These are phyloP conservation scores for Neuroterus valhalla DNA, from an alignment of 1,140 invertebrate genomes.

Conservation along the genomic window DNA sequence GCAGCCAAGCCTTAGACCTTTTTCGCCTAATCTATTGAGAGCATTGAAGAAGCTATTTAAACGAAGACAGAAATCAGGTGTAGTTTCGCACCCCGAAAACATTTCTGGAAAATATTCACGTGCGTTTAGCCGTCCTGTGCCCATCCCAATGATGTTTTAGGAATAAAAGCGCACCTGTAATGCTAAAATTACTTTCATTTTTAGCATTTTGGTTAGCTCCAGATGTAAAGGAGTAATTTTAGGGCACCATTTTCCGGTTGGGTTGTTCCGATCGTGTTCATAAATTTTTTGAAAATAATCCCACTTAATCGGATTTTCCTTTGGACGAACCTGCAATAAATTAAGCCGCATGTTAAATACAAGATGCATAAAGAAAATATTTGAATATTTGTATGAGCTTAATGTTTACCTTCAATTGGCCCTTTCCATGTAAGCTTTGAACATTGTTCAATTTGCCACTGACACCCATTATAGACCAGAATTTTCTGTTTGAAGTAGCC, in stretches of 20 bases:
- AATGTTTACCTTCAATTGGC: conserved; percentile 34
- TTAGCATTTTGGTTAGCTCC: conserved; percentile 39
- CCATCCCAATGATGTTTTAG: not conserved
- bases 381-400: not conserved
- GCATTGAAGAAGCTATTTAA: not conserved
- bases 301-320: conserved; percentile 33
- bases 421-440: conserved; percentile 39
- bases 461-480: conserved; percentile 42
- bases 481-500: conserved; percentile 42
- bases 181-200: conserved; percentile 44
- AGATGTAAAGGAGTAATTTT: conserved; percentile 41
- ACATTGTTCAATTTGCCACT: conserved; percentile 26
- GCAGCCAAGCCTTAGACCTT: conserved; percentile 3
- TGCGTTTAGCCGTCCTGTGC: not conserved
- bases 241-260: conserved; percentile 36
- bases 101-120: not conserved
- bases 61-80: not conserved
- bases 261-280: not conserved
- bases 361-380: not conserved
- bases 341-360: not conserved
- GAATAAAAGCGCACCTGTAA: conserved; percentile 34
- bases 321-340: conserved; percentile 34
- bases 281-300: conserved; percentile 26
- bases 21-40: not conserved
- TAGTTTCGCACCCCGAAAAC: not conserved